phyloP scores from a whole-genome alignment of 2,797 vertebrate species.

The Crax fasciolata region DNA sequence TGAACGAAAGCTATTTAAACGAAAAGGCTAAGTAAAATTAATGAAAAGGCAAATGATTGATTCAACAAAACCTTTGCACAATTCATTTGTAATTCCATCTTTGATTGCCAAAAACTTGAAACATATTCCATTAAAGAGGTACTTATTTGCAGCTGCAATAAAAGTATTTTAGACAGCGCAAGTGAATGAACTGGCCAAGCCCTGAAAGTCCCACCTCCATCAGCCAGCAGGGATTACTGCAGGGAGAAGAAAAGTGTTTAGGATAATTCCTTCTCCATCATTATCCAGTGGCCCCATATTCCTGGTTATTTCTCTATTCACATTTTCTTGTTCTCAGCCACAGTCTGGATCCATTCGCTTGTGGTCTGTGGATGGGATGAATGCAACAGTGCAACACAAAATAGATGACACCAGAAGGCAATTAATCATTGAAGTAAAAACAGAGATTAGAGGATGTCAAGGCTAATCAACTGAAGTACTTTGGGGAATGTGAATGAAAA shows the following conservation, averaged over 20 bases:
- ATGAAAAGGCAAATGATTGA: not conserved
- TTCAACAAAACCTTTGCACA: not conserved
- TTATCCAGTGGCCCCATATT: not conserved
- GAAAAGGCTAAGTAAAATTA: constrained; percentile 21
- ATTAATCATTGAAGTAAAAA: not conserved
- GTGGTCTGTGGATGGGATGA: not conserved
- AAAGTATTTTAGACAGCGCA: not conserved
- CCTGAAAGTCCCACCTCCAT: not conserved
- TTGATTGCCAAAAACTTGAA: constrained; percentile 36
- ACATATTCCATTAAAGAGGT: not conserved
- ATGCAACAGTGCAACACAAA: not conserved
- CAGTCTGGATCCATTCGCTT: not conserved
- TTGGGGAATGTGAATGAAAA: not conserved
- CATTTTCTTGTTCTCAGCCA: not conserved
- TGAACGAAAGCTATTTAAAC: constrained; percentile 33
- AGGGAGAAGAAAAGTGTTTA: not conserved
- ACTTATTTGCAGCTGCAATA: not conserved
- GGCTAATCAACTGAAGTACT: not conserved
- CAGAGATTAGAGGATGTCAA: not conserved
- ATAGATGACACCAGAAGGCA: not conserved
- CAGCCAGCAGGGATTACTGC: not conserved
- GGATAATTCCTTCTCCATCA: not conserved
- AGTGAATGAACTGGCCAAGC: not conserved
- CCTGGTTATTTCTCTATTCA: not conserved
- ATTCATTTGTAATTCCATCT: constrained; percentile 10